Conservation (phyloP, 2,888 invertebrate species). For the Acleris literana region DNA sequence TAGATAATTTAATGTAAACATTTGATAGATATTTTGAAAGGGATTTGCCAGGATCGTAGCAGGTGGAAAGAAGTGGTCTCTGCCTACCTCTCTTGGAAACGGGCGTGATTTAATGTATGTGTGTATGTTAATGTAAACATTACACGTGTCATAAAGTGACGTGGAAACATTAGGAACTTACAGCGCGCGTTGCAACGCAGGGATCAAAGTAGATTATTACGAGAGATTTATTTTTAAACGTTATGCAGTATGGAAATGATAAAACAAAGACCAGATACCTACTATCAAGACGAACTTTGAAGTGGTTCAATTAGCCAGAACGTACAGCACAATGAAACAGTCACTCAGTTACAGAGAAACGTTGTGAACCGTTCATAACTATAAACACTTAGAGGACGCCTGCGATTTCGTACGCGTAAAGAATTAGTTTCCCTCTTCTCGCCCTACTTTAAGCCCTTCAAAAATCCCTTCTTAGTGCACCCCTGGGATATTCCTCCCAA, state of each 20-base stretch:
- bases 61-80: too few species aligned
- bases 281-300: constrained; percentile 24
- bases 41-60: too few species aligned
- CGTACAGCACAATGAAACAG: constrained; percentile 4
- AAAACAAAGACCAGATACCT: constrained; percentile 28
- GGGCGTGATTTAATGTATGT: too few species aligned
- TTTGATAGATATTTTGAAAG: too few species aligned
- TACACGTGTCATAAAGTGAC: constrained; percentile 9
- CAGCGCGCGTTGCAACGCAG: background rate
- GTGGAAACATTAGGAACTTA: background rate
- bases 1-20: constrained; percentile 18
- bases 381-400: background rate
- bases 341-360: background rate
- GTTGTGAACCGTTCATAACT: background rate
- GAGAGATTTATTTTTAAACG: constrained; percentile 33
- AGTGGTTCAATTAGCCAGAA: constrained; percentile 35
- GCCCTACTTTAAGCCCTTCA: too few species aligned
- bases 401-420: background rate
- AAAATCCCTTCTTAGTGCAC: too few species aligned
- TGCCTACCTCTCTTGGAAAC: too few species aligned
- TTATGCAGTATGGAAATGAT: constrained; percentile 28
- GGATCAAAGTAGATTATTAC: constrained; percentile 18
- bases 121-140: constrained; percentile 23
- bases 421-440: too few species aligned
- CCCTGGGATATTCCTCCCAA: too few species aligned